A percentile compares a stretch with the other conserved stretches of the same genome.
Conservation (phyloP, 2,113 vertebrate species). For the Centropus unirufus region DNA sequence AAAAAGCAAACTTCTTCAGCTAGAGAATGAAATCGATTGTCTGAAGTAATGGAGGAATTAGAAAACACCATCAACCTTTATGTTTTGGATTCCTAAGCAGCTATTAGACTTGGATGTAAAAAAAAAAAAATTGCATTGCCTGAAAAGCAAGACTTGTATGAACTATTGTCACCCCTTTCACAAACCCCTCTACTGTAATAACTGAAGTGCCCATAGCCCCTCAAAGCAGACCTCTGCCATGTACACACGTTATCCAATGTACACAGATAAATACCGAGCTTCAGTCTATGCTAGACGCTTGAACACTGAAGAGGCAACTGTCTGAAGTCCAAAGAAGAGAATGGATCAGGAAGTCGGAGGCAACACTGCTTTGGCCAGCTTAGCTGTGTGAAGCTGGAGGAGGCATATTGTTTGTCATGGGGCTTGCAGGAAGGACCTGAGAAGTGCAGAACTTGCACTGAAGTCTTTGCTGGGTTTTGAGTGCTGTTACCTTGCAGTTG, state of each 20-base stretch:
- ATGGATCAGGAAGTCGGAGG: neutral
- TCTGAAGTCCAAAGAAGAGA: constrained; percentile 1
- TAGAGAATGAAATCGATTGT: constrained; percentile 21
- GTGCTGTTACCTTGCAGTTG: neutral
- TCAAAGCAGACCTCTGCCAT: neutral
- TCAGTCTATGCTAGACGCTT: neutral
- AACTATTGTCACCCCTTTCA: neutral
- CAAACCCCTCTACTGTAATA: neutral
- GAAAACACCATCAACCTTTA: constrained; percentile 1
- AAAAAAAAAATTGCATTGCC: neutral
- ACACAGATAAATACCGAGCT: neutral
- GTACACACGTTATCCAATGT: fast-evolving
- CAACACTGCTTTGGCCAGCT: neutral
- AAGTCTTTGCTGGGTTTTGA: fast-evolving
- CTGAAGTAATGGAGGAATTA: neutral
- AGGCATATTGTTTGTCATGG: neutral
- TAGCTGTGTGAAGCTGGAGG: neutral
- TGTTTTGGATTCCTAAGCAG: neutral
- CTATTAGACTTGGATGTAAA: neutral
- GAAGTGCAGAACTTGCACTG: neutral
- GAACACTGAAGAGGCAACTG: neutral
- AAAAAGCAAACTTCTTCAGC: constrained; percentile 30
- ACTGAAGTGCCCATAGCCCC: neutral
- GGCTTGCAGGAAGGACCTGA: neutral
- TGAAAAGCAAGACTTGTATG: neutral